These are phyloP conservation scores for Gracilinanus agilis DNA, from an alignment of 2,113 vertebrate species.

Conservation along the genomic window DNA sequence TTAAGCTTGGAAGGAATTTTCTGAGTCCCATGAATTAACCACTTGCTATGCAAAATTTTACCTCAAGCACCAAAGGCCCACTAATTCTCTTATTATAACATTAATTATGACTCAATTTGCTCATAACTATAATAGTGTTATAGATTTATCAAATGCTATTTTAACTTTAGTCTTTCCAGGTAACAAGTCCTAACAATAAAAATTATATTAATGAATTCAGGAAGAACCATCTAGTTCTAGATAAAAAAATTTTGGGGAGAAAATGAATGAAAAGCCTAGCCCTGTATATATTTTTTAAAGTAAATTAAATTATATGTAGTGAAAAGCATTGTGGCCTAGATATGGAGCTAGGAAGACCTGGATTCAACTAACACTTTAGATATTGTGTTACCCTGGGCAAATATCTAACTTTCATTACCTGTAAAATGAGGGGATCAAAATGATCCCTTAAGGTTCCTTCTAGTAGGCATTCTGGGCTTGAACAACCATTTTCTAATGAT, in stretches of 20 bases:
- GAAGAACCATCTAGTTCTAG: not conserved
- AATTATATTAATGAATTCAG: not conserved
- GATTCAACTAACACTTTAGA: not conserved
- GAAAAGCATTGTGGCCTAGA: not conserved
- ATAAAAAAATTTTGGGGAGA: not conserved
- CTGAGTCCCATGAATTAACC: not conserved
- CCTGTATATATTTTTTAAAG: not conserved
- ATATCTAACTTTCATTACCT: not conserved
- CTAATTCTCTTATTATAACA: not conserved
- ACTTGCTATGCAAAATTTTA: not conserved
- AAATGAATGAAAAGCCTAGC: not conserved
- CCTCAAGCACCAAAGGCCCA: not conserved
- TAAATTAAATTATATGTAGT: not conserved
- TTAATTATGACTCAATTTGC: not conserved
- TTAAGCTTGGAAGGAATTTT: not conserved
- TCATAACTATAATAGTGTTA: not conserved
- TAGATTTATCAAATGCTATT: not conserved
- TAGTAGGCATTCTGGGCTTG: not conserved
- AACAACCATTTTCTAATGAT: not conserved
- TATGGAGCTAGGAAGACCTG: not conserved
- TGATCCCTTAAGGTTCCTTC: not conserved
- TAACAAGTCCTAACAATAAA: not conserved
- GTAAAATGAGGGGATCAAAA: not conserved
- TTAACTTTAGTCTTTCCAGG: not conserved
- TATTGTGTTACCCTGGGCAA: not conserved